phyloP scores from a whole-genome alignment of 2,113 vertebrate genomes.

The Antennarius striatus region DNA sequence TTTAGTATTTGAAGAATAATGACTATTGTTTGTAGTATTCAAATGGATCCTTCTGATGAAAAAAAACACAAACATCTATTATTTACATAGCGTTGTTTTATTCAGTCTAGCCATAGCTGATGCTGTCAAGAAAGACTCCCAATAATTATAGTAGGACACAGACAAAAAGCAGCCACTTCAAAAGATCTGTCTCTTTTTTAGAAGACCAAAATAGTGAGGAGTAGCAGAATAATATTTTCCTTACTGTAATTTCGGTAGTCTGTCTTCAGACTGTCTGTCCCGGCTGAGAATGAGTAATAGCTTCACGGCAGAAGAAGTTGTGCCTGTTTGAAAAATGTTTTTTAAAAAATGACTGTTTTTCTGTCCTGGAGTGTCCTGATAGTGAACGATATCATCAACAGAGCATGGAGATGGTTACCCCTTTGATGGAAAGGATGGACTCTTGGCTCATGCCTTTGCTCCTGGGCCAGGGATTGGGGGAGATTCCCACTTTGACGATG shows the following conservation, averaged over 20 bases:
- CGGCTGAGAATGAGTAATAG: not conserved
- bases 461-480: conserved; percentile 93
- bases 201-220: not conserved
- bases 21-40: too few species aligned
- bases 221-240: too few species aligned
- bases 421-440: conserved; percentile 97
- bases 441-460: conserved; percentile 96
- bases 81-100: conserved; percentile 19
- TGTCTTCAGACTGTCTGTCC: too few species aligned
- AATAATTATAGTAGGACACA: conserved; percentile 21
- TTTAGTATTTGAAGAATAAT: too few species aligned
- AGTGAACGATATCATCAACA: conserved; percentile 64
- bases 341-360: not conserved
- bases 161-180: not conserved
- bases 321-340: not conserved
- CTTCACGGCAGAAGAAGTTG: not conserved
- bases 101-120: conserved; percentile 5
- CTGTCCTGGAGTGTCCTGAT: not conserved
- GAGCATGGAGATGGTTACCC: conserved; percentile 98
- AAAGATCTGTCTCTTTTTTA: not conserved
- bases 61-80: conserved; percentile 31
- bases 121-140: not conserved
- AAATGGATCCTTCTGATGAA: not conserved
- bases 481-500: conserved; percentile 98
- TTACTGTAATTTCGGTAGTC: not conserved